phyloP scores from a whole-genome alignment of 53 echinoderm and acorn worm genomes.

The Arbacia lixula region DNA sequence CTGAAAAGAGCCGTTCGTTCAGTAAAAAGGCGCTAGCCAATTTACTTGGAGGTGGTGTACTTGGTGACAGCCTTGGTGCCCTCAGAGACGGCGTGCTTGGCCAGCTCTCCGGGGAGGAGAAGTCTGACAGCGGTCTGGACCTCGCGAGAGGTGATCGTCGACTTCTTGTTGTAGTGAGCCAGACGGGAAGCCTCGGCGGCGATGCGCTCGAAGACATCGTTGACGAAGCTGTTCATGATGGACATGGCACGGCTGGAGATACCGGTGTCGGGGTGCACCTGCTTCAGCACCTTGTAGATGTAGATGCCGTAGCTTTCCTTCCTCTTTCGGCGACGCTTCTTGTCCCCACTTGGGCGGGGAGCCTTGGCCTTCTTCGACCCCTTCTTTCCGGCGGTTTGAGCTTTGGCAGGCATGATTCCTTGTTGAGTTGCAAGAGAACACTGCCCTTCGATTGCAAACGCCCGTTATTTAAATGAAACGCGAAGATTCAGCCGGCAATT shows the following conservation, averaged over 20 bases:
- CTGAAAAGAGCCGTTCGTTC: slow-evolving; percentile 51
- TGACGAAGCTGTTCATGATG: slow-evolving; percentile 90
- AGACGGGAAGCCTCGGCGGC: slow-evolving; percentile 76
- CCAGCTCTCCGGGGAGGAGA: slow-evolving; percentile 86
- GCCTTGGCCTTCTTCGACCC: slow-evolving; percentile 81
- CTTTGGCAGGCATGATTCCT: slow-evolving; percentile 84
- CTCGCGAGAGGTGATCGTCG: slow-evolving; percentile 81
- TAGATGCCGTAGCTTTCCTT: slow-evolving; percentile 93
- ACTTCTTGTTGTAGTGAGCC: slow-evolving; percentile 87
- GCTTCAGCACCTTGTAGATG: slow-evolving; percentile 95
- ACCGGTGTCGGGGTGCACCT: slow-evolving; percentile 94
- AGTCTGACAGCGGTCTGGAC: slow-evolving; percentile 87
- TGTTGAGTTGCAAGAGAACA: slow-evolving; percentile 15
- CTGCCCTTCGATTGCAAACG: not conserved
- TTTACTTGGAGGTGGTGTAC: slow-evolving; percentile 88
- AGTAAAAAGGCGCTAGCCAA: slow-evolving; percentile 22
- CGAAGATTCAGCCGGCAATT: not conserved
- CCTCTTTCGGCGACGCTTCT: slow-evolving; percentile 68
- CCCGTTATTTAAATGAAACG: slow-evolving; percentile 34
- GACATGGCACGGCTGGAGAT: slow-evolving; percentile 83
- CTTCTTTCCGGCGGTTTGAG: slow-evolving; percentile 78
- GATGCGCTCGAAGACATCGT: slow-evolving; percentile 91
- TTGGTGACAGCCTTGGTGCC: slow-evolving; percentile 93
- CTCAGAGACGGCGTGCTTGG: slow-evolving; percentile 87
- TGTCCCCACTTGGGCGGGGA: slow-evolving; percentile 34